Percentiles rank a stretch among this genome's conserved stretches.
Evolutionary conservation across 2,888 invertebrate species (phyloP).

Genomic region (Chaitophorus viminalis): DNA sequence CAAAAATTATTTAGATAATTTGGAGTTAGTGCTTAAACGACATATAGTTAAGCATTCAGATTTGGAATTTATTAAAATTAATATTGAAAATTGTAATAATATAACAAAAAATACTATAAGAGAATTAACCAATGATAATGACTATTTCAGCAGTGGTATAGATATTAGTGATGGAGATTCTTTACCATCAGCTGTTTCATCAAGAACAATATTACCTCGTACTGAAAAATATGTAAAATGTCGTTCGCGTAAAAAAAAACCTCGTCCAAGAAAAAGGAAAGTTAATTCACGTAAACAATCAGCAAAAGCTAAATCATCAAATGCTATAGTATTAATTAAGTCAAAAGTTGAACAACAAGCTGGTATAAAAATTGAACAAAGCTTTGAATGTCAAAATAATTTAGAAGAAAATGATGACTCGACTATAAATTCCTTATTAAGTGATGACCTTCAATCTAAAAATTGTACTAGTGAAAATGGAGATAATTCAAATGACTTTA

Average conservation of each 20-base stretch:
- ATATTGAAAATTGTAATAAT: conserved; percentile 4
- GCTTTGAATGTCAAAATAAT: conserved; percentile 1
- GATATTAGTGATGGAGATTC: conserved; percentile 17
- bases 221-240: neutral
- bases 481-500: neutral
- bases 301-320: neutral
- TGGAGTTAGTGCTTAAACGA: conserved; percentile 32
- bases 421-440: neutral
- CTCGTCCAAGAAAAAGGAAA: conserved; percentile 1
- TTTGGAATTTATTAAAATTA: neutral
- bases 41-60: neutral
- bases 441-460: neutral
- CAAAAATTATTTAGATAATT: conserved; percentile 70
- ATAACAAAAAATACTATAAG: neutral
- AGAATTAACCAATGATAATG: conserved; percentile 11
- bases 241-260: neutral
- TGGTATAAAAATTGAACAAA: neutral
- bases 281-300: neutral
- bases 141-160: conserved; percentile 15
- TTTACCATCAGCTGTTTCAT: conserved; percentile 1
- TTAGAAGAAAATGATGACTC: neutral
- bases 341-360: neutral
- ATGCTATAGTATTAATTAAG: neutral
- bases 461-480: neutral
- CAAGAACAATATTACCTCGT: neutral